Conservation (phyloP, 2,888 invertebrate genomes). For the Callinectes sapidus region DNA sequence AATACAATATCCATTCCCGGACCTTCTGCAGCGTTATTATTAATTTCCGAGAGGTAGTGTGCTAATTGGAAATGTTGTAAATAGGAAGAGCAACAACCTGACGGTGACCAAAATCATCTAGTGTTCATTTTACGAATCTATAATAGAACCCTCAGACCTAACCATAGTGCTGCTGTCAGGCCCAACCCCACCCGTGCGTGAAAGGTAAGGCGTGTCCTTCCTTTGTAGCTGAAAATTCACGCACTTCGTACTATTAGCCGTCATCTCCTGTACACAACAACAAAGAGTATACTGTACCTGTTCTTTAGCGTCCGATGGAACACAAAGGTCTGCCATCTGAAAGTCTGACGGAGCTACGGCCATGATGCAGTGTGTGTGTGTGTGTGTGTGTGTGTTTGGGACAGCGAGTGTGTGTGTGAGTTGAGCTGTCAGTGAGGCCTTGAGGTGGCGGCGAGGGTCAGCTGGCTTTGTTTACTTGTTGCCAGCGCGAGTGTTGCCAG, state of each 20-base stretch:
- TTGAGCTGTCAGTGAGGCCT: neutral
- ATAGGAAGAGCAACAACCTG: too few relatives aligned
- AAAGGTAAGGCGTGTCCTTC: neutral
- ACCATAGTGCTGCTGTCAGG: too few relatives aligned
- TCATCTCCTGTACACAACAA: neutral
- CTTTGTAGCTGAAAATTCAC: neutral
- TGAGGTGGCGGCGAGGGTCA: neutral
- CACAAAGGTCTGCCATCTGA: neutral
- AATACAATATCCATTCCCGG: too few relatives aligned
- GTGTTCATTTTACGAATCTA: too few relatives aligned
- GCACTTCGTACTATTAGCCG: neutral
- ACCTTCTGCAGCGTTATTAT: too few relatives aligned
- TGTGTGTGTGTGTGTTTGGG: neutral
- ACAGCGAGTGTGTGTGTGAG: neutral
- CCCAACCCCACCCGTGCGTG: too few relatives aligned
- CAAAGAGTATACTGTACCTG: neutral
- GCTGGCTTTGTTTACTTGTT: constrained; percentile 2
- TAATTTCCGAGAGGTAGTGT: too few relatives aligned
- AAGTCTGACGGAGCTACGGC: neutral
- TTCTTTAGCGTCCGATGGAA: neutral
- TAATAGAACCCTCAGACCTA: too few relatives aligned
- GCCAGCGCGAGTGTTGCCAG: neutral
- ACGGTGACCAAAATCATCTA: too few relatives aligned
- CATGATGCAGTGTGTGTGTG: neutral
- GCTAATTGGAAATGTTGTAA: too few relatives aligned